Base-by-base conservation (phyloP, 2,888 invertebrate species). In the Stenchaetothrips biformis region DNA sequence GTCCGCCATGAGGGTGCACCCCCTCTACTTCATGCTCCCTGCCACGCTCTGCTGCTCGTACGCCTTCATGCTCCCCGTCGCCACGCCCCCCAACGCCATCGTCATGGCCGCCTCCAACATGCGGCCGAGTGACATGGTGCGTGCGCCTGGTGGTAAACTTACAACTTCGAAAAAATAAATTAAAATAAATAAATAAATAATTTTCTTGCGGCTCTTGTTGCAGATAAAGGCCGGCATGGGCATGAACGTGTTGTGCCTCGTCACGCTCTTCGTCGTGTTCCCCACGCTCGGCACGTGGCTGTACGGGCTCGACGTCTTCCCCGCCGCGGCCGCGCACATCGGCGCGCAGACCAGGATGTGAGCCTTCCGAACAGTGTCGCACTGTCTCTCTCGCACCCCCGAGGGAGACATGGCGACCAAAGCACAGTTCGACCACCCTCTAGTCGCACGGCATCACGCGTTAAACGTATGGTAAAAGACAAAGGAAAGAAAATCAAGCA, bases 81-180 rank as follows among this genome's bases (percentile, higher is more conserved):
- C 96, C 79, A 97, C 97, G 0, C 97, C 97, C 2, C 97, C 97
- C 21, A 98, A 98, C 87, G 97, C 98, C 6, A 95, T 98, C 81
- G 96, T 95, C 0, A 94, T 94, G 27, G 94, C 94, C 0, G 94
- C 94, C 16, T 94, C 93, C 2, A 92, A 92, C 84, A 94, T 95
- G 87, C 91, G 91, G 82, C 93, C 94, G 9, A 90, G 91, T 81
- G 94, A 94, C 84, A 94, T 95, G 92, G 92, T 93, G 84, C 86
- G 87, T 37, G 37, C 37, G 37, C 37, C 37, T 37, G 37, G 37
- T 4, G 37, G 37, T 37, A 1, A 37, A 37, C 2, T 37, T 37
- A 4, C 2, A 37, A 1, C 37, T 37, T 37, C 4, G 37, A 37
- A 37, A 8, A 16, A 47, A 18, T 49, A 18, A 13, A n/a, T n/a